Conservation (phyloP, 2,113 vertebrate species). For the Podarcis cretensis region DNA sequence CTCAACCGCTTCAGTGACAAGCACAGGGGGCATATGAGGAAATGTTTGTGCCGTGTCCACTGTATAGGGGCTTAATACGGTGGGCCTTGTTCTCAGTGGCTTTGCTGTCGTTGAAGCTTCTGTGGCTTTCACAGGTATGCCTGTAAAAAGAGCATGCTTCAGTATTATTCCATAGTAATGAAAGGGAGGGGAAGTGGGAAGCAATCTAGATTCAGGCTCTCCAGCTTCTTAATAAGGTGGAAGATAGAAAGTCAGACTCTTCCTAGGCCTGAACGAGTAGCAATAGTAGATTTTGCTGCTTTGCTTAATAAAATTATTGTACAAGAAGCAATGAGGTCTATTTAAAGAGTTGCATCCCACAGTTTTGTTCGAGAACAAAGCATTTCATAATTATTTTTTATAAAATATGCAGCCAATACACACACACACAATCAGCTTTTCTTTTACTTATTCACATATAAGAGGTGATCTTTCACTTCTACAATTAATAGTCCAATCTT, state of each 20-base stretch:
- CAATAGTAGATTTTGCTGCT: not conserved
- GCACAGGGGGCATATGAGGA: constrained; percentile 35
- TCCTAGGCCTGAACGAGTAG: not conserved
- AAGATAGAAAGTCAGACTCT: too few species aligned
- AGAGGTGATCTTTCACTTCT: not conserved
- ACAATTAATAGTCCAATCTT: not conserved
- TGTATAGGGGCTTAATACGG: constrained; percentile 24
- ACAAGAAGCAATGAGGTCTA: not conserved
- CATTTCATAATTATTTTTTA: not conserved
- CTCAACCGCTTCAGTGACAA: constrained; percentile 40
- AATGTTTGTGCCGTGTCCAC: not conserved
- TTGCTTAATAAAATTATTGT: not conserved
- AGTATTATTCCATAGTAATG: constrained; percentile 8
- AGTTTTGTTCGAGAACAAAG: not conserved
- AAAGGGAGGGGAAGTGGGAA: not conserved
- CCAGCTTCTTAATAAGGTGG: too few species aligned
- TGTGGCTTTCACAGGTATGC: constrained; percentile 78
- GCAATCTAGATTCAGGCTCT: not conserved
- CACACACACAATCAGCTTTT: not conserved
- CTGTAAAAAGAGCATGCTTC: constrained; percentile 58
- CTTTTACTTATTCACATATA: not conserved
- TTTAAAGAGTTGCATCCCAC: not conserved
- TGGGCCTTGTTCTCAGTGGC: constrained; percentile 40
- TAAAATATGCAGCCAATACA: not conserved
- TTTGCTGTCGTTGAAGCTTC: constrained; percentile 73